Evolutionary conservation across 2,888 invertebrate species (phyloP), one percentile per base, ranked within the genome.

Genomic region (Junonia oenone): DNA sequence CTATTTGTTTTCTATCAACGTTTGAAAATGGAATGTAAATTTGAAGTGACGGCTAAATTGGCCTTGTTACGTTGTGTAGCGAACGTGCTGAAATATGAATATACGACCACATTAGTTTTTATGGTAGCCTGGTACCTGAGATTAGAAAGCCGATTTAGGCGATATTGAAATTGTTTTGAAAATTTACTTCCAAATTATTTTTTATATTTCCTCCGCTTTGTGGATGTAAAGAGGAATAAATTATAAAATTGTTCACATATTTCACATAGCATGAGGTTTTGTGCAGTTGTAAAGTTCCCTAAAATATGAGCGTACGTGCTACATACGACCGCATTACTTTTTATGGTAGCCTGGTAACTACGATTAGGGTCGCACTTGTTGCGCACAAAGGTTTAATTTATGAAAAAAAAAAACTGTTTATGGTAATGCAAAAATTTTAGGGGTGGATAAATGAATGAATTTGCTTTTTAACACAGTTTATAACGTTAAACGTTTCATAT

Each of bases 341-440:
- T 76, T 73, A 79, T 72, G 73, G 26, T 57, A 55, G 61, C 70
- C 69, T 71, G 69, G 75, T 69, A 72, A 71, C 66, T 66, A 68
- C 63, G 67, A 71, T 72, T 68, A 69, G 58, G 59, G 53, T 46
- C 4, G 3, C 22, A 22, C 22, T 22, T 17, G 38, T 15, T 13
- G 8, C 22, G 22, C 3, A 8, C 11, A 15, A 8, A 0, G 8
- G 6, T 14, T 17, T 38, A 2, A 4, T 38, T 8, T 14, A n/a
- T n/a, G n/a, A n/a, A n/a, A n/a, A n/a, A n/a, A 8, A 13, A 8
- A 11, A 3, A 3, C 22, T 22, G 22, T 22, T 22, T 22, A n/a
- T n/a, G n/a, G n/a, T n/a, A n/a, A n/a, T n/a, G n/a, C n/a, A n/a
- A n/a, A n/a, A n/a, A n/a, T n/a, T n/a, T n/a, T n/a, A n/a, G n/a